These are phyloP conservation scores for Gyrodactylus bullatarudis DNA, from an alignment of 1,140 invertebrate genomes.

Conservation along the genomic window DNA sequence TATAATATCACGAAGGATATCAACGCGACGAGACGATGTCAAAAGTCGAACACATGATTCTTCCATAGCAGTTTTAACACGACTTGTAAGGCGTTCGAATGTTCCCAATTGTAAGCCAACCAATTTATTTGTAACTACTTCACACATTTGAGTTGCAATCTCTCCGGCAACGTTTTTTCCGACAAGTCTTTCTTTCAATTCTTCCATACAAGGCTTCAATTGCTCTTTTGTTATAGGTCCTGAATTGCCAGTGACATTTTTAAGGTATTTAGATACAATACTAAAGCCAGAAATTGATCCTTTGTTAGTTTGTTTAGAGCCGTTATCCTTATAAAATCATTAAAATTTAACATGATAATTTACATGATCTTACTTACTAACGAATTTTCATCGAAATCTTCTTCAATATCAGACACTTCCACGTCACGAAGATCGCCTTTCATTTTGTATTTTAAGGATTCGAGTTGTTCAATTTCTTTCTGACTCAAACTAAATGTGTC, in stretches of 20 bases:
- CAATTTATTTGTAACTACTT: conserved; percentile 58
- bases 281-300: no score
- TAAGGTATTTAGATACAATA: background rate
- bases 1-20: conserved; percentile 73
- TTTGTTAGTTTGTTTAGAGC: no score
- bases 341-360: no score
- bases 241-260: background rate
- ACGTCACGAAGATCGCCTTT: conserved; percentile 18
- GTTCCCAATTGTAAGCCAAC: conserved; percentile 72
- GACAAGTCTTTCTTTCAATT: conserved; percentile 78
- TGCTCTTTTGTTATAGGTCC: conserved; percentile 21
- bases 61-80: conserved; percentile 30
- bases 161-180: conserved; percentile 65
- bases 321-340: no score
- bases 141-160: conserved; percentile 64
- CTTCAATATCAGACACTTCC: conserved; percentile 15
- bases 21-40: conserved; percentile 62
- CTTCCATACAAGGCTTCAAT: conserved; percentile 53
- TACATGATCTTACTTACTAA: conserved; percentile 8
- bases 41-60: conserved; percentile 46
- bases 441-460: conserved; percentile 14
- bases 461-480: background rate
- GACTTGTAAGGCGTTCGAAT: conserved; percentile 36
- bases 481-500: background rate
- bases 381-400: conserved; percentile 13